A percentile compares a stretch with the other conserved stretches of the same genome.
Conservation (phyloP, 2,888 invertebrate genomes). For the Cylindroiulus punctatus region DNA sequence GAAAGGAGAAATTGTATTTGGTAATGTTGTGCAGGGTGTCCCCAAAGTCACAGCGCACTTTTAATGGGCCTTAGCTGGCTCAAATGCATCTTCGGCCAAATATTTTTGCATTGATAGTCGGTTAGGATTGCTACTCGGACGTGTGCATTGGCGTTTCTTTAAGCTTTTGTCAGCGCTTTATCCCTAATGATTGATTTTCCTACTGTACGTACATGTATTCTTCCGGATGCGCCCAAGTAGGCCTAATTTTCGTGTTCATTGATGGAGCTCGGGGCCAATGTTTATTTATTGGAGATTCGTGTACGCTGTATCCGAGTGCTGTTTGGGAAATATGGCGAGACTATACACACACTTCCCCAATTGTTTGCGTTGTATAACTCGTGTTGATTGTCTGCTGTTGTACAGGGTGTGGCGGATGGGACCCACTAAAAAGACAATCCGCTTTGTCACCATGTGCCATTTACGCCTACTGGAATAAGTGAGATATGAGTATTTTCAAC, state of each 20-base stretch:
- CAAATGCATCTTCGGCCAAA: background rate
- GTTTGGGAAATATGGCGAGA: background rate
- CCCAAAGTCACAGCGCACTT: too few species aligned
- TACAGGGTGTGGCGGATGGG: too few species aligned
- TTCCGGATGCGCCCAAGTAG: background rate
- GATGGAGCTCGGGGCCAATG: background rate
- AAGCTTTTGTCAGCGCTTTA: background rate
- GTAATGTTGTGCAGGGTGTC: too few species aligned
- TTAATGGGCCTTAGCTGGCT: too few species aligned
- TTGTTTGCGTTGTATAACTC: background rate
- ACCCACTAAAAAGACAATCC: too few species aligned
- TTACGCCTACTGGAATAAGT: too few species aligned
- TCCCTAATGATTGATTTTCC: slow-evolving; percentile 12
- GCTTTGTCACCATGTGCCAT: too few species aligned
- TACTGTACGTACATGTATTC: slow-evolving; percentile 6
- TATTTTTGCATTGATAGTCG: background rate
- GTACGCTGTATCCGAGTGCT: background rate
- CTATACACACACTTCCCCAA: background rate
- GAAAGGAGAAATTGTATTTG: too few species aligned
- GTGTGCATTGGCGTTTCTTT: background rate
- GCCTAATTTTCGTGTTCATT: background rate
- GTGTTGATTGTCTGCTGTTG: too few species aligned
- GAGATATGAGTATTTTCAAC: too few species aligned
- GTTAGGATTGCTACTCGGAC: background rate
- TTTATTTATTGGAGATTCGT: slow-evolving; percentile 1